A percentile compares a stretch with the other conserved stretches of the same genome.
These are phyloP conservation scores for Alexandromys fortis DNA, from an alignment of 2,113 vertebrate genomes.

Conservation along the genomic window DNA sequence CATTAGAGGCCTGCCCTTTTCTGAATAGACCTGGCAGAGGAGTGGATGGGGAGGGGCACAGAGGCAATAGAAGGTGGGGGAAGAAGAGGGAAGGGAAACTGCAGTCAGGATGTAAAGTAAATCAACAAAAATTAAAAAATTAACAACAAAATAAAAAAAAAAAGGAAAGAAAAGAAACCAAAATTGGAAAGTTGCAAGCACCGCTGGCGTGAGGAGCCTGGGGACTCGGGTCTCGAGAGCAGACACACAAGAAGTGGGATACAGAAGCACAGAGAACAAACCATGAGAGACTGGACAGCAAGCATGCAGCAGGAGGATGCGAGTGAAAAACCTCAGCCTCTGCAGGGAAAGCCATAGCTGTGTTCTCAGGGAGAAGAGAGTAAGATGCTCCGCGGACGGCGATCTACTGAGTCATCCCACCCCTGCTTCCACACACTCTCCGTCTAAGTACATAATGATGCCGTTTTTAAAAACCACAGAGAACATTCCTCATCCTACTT, in stretches of 20 bases:
- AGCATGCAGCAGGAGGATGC: not conserved
- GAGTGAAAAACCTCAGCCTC: not conserved
- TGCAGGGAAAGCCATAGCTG: not conserved
- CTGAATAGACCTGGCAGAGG: not conserved
- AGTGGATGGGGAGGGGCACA: not conserved
- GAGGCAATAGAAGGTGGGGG: too few relatives aligned
- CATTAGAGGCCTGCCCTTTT: not conserved
- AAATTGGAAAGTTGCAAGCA: not conserved
- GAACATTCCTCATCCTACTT: not conserved
- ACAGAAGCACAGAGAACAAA: accelerated
- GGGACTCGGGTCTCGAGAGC: not conserved
- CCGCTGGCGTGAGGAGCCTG: not conserved
- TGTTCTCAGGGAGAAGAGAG: not conserved
- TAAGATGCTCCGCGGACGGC: not conserved
- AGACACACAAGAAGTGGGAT: not conserved
- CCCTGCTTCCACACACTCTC: not conserved
- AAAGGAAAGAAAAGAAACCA: not conserved
- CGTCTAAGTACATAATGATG: not conserved
- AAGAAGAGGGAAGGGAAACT: not conserved
- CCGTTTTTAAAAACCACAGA: constrained; percentile 1
- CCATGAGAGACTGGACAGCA: not conserved
- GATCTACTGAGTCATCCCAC: not conserved
- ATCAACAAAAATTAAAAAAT: accelerated
- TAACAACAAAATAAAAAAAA: not conserved
- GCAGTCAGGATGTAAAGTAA: not conserved